A percentile compares a stretch with the other conserved stretches of the same genome.
phyloP scores from a whole-genome alignment of 2,888 invertebrate species.

The Atethmia centrago region DNA sequence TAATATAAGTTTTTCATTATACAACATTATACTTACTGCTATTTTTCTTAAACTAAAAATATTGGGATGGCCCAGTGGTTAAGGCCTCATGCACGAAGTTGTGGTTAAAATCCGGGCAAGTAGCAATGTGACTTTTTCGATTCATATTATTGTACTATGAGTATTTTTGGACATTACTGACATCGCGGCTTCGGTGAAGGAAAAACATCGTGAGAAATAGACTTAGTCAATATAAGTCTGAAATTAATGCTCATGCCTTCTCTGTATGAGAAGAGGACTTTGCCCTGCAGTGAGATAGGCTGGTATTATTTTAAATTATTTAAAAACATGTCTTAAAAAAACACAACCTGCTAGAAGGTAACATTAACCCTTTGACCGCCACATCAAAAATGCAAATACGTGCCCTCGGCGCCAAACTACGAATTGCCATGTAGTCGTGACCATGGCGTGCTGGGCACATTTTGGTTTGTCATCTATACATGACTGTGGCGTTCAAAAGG shows the following conservation, averaged over 20 bases:
- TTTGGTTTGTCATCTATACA: no score
- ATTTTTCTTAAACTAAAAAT: background rate
- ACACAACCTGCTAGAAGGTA: no score
- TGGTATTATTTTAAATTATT: background rate
- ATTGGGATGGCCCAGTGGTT: background rate
- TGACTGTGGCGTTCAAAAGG: no score
- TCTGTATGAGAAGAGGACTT: background rate
- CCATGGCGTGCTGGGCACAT: no score
- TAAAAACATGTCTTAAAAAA: background rate
- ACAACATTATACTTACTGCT: no score
- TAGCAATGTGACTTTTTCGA: background rate
- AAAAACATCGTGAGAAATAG: background rate
- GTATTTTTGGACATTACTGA: background rate
- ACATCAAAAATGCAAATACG: no score
- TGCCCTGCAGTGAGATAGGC: background rate
- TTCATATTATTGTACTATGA: background rate
- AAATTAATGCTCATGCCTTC: background rate
- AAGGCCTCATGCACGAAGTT: background rate
- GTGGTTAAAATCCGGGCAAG: background rate
- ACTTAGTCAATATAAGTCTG: background rate
- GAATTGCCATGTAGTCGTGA: no score
- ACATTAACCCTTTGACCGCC: no score
- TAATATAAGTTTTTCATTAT: no score
- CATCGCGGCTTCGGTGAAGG: background rate
- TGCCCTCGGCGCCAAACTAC: no score